Evolutionary conservation across 2,888 invertebrate genomes (phyloP).

Genomic region (Calameuta idolon): DNA sequence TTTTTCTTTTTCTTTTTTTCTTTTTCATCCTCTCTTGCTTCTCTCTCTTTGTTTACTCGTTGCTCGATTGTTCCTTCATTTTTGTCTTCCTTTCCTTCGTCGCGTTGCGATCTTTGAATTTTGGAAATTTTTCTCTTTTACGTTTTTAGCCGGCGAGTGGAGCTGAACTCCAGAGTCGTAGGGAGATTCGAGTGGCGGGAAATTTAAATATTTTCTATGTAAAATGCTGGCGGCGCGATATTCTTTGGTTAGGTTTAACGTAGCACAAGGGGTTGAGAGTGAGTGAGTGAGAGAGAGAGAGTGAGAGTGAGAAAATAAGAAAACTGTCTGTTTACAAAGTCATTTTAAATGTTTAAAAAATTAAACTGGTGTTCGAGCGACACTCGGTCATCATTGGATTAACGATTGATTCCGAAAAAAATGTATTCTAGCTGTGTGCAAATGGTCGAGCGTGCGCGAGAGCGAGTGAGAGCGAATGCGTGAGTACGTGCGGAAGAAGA

Average conservation of each 20-base stretch:
- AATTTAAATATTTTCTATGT: conserved; percentile 10
- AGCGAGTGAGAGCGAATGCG: conserved; percentile 25
- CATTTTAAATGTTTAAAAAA: conserved; percentile 37
- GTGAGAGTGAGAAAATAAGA: not conserved
- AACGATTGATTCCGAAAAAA: conserved; percentile 33
- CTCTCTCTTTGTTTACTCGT: conserved; percentile 5
- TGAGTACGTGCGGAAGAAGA: conserved; percentile 24
- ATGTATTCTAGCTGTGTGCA: conserved; percentile 24
- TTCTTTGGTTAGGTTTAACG: not conserved
- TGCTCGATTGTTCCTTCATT: conserved; percentile 14
- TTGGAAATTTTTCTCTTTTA: not conserved
- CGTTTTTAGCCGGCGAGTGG: not conserved
- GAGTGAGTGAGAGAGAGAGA: not conserved
- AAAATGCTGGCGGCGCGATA: conserved; percentile 6
- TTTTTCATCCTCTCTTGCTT: conserved; percentile 24
- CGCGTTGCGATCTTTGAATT: not conserved
- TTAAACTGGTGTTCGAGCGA: conserved; percentile 8
- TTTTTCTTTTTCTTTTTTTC: no score
- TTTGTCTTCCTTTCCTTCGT: conserved; percentile 1
- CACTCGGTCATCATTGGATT: conserved; percentile 11
- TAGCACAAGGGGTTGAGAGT: no score
- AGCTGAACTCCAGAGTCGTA: not conserved
- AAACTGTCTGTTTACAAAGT: conserved; percentile 28
- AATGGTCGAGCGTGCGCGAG: conserved; percentile 15
- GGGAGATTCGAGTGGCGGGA: conserved; percentile 14